Evolutionary conservation across 1,140 invertebrate genomes (phyloP), one percentile per base, ranked within the genome.

Genomic region (Drosophila parvula): DNA sequence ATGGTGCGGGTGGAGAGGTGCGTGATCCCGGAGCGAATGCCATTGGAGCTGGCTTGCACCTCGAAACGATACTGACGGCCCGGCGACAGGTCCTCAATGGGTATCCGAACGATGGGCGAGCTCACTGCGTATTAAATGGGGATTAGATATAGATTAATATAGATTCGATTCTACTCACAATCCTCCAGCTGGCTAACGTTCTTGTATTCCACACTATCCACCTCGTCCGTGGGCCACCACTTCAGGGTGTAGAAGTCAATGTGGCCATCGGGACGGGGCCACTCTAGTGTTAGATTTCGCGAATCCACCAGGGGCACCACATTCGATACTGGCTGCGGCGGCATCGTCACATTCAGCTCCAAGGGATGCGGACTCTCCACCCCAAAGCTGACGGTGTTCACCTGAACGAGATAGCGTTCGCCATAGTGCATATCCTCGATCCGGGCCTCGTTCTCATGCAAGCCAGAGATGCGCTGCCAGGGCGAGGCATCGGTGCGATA

Each of bases 401-500:
- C 96, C 93, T 97, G 95, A 74, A 98, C 96, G 4, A 95, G 94
- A 90, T 98, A 98, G 32, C 94, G 94, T 92, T 98, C 97, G 41
- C 97, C 97, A 22, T 97, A 95, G n/a, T 95, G 96, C 94, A 98
- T 96, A 85, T 98, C 96, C 44, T 95, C 94, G 14, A 98, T 95
- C 93, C 97, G 96, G 0, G 96, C 96, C 86, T 96, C 95, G 18
- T 93, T 94, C 7, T 92, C 84, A 57, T 93, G 94, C 11, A 96
- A 94, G 51, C 94, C 94, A 3, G 94, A 94, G 7, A 96, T 90
- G 78, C 94, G 94, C 2, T 94, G 93, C 95, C 95, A 96, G 34
- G 94, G 93, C 7, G 94, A 93, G 79, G 95, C 95, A 38, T 95
- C 95, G 0, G 96, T 97, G 38, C 95, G 94, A 93, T 96, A 97